Conservation (phyloP, 2,888 invertebrate genomes). For the Rotaria socialis region DNA sequence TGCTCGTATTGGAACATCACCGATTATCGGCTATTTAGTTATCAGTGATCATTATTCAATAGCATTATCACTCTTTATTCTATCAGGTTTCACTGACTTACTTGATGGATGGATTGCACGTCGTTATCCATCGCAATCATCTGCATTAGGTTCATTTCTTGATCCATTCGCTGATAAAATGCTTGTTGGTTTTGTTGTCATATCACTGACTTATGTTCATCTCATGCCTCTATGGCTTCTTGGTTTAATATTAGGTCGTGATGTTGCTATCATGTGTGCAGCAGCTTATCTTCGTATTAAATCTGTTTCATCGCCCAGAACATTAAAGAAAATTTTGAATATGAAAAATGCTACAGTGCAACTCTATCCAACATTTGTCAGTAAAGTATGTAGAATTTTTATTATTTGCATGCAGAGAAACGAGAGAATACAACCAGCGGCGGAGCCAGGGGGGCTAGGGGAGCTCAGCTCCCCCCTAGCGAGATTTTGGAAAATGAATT, state of each 20-base stretch:
- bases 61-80: slow-evolving; percentile 75
- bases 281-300: slow-evolving; percentile 35
- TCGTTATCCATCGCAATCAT: slow-evolving; percentile 80
- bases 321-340: slow-evolving; percentile 41
- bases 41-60: slow-evolving; percentile 69
- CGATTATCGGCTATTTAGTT: slow-evolving; percentile 82
- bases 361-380: slow-evolving; percentile 41
- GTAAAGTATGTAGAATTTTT: slow-evolving; percentile 33
- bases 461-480: no score
- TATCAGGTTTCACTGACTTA: slow-evolving; percentile 85
- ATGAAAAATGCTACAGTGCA: slow-evolving; percentile 42
- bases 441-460: no score
- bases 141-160: slow-evolving; percentile 85
- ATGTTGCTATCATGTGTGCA: slow-evolving; percentile 35
- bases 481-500: no score
- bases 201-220: slow-evolving; percentile 69
- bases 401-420: neutral
- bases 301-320: slow-evolving; percentile 27
- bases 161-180: slow-evolving; percentile 96
- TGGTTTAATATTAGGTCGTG: slow-evolving; percentile 36
- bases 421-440: no score
- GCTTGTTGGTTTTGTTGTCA: slow-evolving; percentile 78
- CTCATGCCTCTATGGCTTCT: slow-evolving; percentile 40
- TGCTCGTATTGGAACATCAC: slow-evolving; percentile 77
- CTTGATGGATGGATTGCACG: slow-evolving; percentile 93